Evolutionary conservation across 2,888 invertebrate genomes (phyloP).

Genomic region (Agrotis segetum): DNA sequence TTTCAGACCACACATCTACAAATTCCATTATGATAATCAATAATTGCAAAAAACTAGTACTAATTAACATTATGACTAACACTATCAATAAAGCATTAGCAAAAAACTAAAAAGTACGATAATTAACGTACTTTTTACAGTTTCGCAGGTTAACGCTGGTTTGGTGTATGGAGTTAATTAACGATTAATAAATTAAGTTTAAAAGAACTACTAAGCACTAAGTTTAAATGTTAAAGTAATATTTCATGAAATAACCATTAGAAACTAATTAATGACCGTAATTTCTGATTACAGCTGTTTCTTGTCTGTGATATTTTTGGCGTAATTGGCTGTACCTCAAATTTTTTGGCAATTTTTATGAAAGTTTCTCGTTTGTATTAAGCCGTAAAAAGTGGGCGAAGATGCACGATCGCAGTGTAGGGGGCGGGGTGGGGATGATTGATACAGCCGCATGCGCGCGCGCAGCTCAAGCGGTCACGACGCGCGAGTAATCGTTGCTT

Average conservation of each 20-base stretch:
- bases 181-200: neutral
- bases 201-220: too few species aligned
- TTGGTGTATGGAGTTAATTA: neutral
- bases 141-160: neutral
- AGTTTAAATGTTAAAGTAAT: too few species aligned
- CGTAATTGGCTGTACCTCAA: too few species aligned
- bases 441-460: slow-evolving; percentile 57
- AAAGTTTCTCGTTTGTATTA: too few species aligned
- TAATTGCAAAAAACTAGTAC: slow-evolving; percentile 8
- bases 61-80: slow-evolving; percentile 26
- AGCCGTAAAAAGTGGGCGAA: slow-evolving; percentile 50
- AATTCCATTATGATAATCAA: slow-evolving; percentile 1
- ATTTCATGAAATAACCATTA: too few species aligned
- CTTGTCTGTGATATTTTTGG: too few species aligned
- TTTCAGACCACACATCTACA: slow-evolving; percentile 20
- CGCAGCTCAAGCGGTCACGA: slow-evolving; percentile 52
- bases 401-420: slow-evolving; percentile 55
- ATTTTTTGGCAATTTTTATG: too few species aligned
- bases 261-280: too few species aligned
- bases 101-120: too few species aligned
- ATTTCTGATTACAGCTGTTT: too few species aligned
- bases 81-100: neutral
- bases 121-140: too few species aligned
- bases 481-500: slow-evolving; percentile 51
- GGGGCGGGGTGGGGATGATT: slow-evolving; percentile 68